Base-by-base conservation (phyloP, 2,888 invertebrate genomes). In the Chrysodeixis includens region DNA sequence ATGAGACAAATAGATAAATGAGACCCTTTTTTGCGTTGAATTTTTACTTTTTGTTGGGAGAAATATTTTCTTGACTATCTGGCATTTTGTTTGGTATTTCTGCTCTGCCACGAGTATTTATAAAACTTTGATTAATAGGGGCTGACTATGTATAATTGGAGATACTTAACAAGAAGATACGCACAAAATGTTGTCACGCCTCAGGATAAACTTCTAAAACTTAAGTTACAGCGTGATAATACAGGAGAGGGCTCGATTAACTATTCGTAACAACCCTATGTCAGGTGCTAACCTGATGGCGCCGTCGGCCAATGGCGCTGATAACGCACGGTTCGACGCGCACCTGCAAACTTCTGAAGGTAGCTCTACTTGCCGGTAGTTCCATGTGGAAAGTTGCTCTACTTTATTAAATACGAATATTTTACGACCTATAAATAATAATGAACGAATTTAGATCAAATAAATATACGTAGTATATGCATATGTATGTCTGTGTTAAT, bases 261-360 rank as follows among this genome's bases (percentile, higher is more conserved):
- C 18, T 49, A 49, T 18, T 9, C 10, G 53, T 49, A 56, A 51
- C 63, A 79, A 16, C 82, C 82, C 71, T 76, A 30, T 40, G 30
- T n/a, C 57, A 61, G 74, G 70, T 67, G 64, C 76, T 76, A 74
- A 78, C 79, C 75, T 64, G 57, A 71, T 77, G 72, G 72, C 79
- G 74, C 79, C 69, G 77, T 75, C 67, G 64, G 72, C 75, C 72
- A 79, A 74, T 76, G 71, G 71, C 76, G 82, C 79, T 84, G 89
- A 89, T 89, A 89, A 88, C 88, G 88, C 88, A 88, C 88, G 88
- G 74, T 74, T 78, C 71, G 78, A 72, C 81, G 66, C 66, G 74
- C 71, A 80, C 66, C 68, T 76, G 73, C 69, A 69, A 82, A 81
- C 70, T 69, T 73, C 73, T 79, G 74, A 78, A 82, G 72, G 59